Evolutionary conservation across 2,888 invertebrate species (phyloP).

Genomic region (Agrilus mali): DNA sequence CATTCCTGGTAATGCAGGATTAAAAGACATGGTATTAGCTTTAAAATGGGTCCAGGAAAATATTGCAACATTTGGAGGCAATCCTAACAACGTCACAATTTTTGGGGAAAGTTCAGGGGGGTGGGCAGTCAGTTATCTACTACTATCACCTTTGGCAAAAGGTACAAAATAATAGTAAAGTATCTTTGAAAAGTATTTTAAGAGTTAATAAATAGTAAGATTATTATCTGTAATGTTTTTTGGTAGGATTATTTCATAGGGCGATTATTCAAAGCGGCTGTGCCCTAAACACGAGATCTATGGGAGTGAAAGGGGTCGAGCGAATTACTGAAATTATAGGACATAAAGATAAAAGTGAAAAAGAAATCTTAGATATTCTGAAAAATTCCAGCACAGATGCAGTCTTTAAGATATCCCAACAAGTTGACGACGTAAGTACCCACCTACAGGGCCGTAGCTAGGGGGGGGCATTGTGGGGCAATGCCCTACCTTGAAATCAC

Average conservation of each 20-base stretch:
- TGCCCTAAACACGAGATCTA: conserved; percentile 16
- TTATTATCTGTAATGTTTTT: background rate
- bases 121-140: conserved; percentile 32
- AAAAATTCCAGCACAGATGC: conserved; percentile 1
- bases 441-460: no score
- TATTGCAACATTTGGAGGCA: conserved; percentile 1
- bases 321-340: conserved; percentile 4
- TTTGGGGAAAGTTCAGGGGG: conserved; percentile 38
- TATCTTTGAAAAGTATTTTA: no score
- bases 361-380: conserved; percentile 4
- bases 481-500: no score
- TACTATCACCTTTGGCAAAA: conserved; percentile 31
- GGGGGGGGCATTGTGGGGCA: no score
- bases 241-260: conserved; percentile 19
- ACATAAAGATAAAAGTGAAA: background rate
- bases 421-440: conserved; percentile 3
- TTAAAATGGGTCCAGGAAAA: conserved; percentile 35
- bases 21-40: conserved; percentile 36
- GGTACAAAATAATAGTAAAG: conserved; percentile 6
- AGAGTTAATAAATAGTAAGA: background rate
- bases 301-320: conserved; percentile 7
- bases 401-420: conserved; percentile 1
- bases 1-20: conserved; percentile 35
- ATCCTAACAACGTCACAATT: conserved; percentile 23
- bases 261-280: conserved; percentile 23